phyloP scores from a whole-genome alignment of 2,113 vertebrate species.

The Nannospalax galili region DNA sequence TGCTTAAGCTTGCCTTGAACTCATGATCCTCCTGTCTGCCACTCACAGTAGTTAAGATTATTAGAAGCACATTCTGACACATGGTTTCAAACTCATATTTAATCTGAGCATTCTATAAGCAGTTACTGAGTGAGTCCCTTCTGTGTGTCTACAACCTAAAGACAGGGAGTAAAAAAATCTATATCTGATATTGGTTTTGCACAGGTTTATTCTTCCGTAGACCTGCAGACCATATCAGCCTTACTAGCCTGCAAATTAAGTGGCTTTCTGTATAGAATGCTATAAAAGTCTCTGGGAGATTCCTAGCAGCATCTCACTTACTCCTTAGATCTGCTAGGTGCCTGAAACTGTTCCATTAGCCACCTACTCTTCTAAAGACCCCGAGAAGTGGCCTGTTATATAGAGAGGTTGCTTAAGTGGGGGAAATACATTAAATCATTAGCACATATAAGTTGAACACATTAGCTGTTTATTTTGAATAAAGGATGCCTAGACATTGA shows the following conservation, averaged over 20 bases:
- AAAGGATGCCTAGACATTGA: neutral
- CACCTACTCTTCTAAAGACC: neutral
- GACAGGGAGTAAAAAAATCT: neutral
- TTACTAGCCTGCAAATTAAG: neutral
- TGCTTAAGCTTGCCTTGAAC: neutral
- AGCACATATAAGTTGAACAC: conserved; percentile 53
- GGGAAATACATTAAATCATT: conserved; percentile 66
- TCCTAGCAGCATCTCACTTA: too few relatives aligned
- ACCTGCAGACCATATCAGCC: neutral
- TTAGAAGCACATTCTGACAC: neutral
- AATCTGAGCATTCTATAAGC: neutral
- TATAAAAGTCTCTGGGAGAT: neutral
- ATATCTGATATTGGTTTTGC: neutral
- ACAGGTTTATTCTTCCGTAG: neutral
- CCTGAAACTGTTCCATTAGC: neutral
- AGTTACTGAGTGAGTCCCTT: neutral
- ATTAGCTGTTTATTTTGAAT: conserved; percentile 28
- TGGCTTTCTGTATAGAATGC: neutral
- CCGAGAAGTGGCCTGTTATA: neutral
- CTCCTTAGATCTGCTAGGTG: neutral
- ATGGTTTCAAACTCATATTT: neutral
- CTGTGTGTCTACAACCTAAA: neutral
- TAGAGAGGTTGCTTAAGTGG: conserved; percentile 33
- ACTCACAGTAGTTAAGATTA: neutral
- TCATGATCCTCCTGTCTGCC: neutral